Evolutionary conservation across 1,140 invertebrate genomes (phyloP), one percentile per base, ranked within the genome.

Genomic region (Agrilus planipennis): DNA sequence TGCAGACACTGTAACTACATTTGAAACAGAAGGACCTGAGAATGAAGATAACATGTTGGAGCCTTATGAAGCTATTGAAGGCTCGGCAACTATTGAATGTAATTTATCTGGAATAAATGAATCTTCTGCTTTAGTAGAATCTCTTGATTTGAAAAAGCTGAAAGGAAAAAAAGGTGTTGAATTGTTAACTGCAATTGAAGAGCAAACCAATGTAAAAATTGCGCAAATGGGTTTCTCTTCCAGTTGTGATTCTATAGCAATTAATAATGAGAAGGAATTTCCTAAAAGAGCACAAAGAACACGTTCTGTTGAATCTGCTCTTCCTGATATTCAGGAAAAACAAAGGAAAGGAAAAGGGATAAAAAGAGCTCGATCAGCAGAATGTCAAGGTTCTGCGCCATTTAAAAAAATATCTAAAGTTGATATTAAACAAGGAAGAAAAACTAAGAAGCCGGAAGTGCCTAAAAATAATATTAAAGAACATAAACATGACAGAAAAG

Each of bases 111-210:
- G 11, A 16, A 45, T 18, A 50, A 46, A 25, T 30, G 15, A 10
- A 48, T 46, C 42, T 49, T 48, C 25, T 40, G 46, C 25, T 20
- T 43, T 56, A 34, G 42, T 49, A 20, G 47, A 51, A 5, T 36
- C 49, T 28, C 23, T 55, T n/a, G 50, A 57, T 44, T 47, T 52
- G 42, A 39, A 46, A 25, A 41, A 54, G 22, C 34, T 58, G 14
- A 44, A 56, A 41, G 54, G 54, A 7, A 59, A 59, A 28, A 42
- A 51, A 41, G 57, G 49, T 5, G 36, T 56, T 18, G 57, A 57
- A 4, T 39, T 58, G 15, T 39, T 60, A 28, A 50, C 54, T 16
- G 55, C 54, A 15, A 58, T 60, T 34, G 57, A 60, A 39, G 47
- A 54, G 32, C 52, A 58, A 46, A 50, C 54, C 15, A 59, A 51